phyloP scores from a whole-genome alignment of 2,888 invertebrate species.

The Polymixis flavicincta region DNA sequence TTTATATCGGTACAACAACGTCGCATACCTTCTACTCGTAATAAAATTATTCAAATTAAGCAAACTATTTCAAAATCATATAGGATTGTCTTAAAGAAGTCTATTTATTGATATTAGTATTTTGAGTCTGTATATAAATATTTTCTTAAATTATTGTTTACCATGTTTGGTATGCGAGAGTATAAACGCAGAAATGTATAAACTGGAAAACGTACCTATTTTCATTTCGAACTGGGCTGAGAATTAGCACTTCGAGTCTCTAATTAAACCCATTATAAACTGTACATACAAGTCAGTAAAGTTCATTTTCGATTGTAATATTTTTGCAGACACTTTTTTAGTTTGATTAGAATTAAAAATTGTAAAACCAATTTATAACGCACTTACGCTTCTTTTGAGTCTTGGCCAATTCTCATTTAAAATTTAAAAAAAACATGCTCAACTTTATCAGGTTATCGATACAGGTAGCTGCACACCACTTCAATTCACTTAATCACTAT shows the following conservation, averaged over 20 bases:
- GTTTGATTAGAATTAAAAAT: background rate
- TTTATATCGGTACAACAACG: background rate
- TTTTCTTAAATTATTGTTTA: too few species aligned
- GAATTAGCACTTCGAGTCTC: too few species aligned
- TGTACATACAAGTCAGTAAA: background rate
- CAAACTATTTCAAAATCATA: too few species aligned
- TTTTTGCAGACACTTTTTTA: background rate
- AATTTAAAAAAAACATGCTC: constrained; percentile 2
- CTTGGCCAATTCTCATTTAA: constrained; percentile 6
- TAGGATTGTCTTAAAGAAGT: too few species aligned
- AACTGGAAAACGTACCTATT: too few species aligned
- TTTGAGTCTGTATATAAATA: too few species aligned
- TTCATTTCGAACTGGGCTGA: too few species aligned
- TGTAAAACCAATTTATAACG: background rate
- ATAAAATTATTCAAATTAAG: background rate
- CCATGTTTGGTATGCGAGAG: too few species aligned
- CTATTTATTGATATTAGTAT: too few species aligned
- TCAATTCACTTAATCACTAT: constrained; percentile 11
- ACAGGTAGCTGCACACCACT: background rate
- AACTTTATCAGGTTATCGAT: constrained; percentile 1
- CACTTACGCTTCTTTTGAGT: background rate
- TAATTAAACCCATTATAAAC: too few species aligned
- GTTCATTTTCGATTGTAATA: background rate
- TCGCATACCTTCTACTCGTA: too few species aligned
- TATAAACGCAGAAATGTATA: too few species aligned